Base-by-base conservation (phyloP, 1,140 invertebrate species). In the Melitaea cinxia region DNA sequence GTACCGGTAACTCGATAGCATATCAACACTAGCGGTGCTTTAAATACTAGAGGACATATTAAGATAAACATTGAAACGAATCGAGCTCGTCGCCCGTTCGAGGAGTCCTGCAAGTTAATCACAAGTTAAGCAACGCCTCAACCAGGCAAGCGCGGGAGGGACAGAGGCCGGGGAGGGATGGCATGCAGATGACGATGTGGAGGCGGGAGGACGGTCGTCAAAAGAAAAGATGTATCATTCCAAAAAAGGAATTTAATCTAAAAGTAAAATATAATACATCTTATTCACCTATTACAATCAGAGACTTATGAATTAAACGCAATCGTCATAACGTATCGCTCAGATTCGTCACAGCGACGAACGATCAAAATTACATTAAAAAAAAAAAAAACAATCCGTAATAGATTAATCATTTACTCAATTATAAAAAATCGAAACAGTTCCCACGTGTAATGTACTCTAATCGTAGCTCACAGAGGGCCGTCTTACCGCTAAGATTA, bases 231-330 rank as follows among this genome's bases (percentile, higher is more conserved):
- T 59, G 42, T 33, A 50, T 37, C n/a, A 50, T 68, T 61, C 62
- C 66, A 66, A 70, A 72, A 68, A 70, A 69, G 70, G 73, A 58
- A 61, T 77, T 77, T 77, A 77, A 77, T 77, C 73, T 77, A 76
- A 71, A 75, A 67, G 57, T 71, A 73, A 72, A 70, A 68, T 58
- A 55, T 42, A 42, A 42, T 77, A 77, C 73, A 78, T 75, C 73
- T 75, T 73, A 75, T 75, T 72, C 63, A 71, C 57, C 68, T 77
- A 58, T 49, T 50, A 72, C 56, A 77, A 66, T 67, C 50, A 72
- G 42, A 64, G 37, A 56, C 65, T 65, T 69, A 72, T 60, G 52
- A 58, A 60, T 66, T 53, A 57, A 61, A 64, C 45, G 64, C 56
- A 67, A 52, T 63, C 56, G 57, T 66, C 26, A 50, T 50, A 70